These are phyloP conservation scores for Colistium nudipinnis DNA, from an alignment of 2,113 vertebrate genomes.

Conservation along the genomic window DNA sequence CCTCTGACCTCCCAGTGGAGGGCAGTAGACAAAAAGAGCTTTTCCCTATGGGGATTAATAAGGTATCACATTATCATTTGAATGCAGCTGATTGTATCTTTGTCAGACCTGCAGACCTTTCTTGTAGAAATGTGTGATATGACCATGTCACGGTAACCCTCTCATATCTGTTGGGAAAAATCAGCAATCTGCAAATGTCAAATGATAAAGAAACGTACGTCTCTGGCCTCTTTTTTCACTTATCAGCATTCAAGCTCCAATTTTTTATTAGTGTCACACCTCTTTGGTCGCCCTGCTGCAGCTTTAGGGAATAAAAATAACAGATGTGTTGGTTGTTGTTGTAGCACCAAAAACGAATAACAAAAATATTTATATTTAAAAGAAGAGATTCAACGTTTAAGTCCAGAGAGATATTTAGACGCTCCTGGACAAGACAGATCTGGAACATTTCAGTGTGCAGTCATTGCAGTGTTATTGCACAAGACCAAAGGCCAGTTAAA, in stretches of 20 bases:
- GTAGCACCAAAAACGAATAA: neutral
- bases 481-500: conserved; percentile 62
- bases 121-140: conserved; percentile 10
- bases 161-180: conserved; percentile 27
- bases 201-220: conserved; percentile 46
- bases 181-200: conserved; percentile 56
- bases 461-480: conserved; percentile 57
- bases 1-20: conserved; percentile 61
- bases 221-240: conserved; percentile 27
- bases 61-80: conserved; percentile 72
- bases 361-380: neutral
- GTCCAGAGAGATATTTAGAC: conserved; percentile 10
- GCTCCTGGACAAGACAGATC: conserved; percentile 30
- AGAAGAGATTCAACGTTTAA: neutral
- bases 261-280: neutral
- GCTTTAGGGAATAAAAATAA: neutral
- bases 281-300: neutral
- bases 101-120: conserved; percentile 44
- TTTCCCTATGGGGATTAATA: conserved; percentile 67
- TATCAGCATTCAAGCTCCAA: conserved; percentile 9
- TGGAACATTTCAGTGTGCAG: conserved; percentile 40
- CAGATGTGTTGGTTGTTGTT: neutral
- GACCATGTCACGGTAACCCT: conserved; percentile 29
- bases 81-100: conserved; percentile 68
- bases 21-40: conserved; percentile 50